Percentiles rank a stretch among this genome's conserved stretches.
These are phyloP conservation scores for Scaptomyza parva DNA, from an alignment of 2,888 invertebrate species.

Conservation along the genomic window DNA sequence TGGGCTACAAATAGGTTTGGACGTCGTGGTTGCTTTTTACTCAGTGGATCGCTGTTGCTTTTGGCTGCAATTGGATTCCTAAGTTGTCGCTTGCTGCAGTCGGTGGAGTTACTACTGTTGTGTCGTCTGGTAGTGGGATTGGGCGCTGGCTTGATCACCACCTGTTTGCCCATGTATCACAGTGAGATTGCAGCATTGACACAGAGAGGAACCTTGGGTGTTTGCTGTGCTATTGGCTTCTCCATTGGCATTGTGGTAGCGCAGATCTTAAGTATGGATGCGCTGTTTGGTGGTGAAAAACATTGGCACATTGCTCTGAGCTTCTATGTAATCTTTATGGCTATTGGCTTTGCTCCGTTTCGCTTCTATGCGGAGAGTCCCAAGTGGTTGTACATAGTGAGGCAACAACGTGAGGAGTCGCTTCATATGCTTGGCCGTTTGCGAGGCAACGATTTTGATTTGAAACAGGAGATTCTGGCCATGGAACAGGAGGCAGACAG, in stretches of 20 bases:
- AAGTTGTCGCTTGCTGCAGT: slow-evolving; percentile 88
- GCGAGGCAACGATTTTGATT: slow-evolving; percentile 85
- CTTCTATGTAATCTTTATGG: slow-evolving; percentile 89
- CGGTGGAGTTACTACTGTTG: slow-evolving; percentile 91
- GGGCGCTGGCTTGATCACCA: slow-evolving; percentile 91
- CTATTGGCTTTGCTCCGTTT: slow-evolving; percentile 87
- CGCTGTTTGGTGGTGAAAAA: slow-evolving; percentile 86
- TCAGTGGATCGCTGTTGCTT: slow-evolving; percentile 46
- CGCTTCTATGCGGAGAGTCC: slow-evolving; percentile 94
- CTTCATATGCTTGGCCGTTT: slow-evolving; percentile 88
- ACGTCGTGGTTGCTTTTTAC: slow-evolving; percentile 55
- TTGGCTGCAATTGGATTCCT: slow-evolving; percentile 87
- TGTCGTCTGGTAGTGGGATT: slow-evolving; percentile 92
- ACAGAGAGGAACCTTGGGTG: slow-evolving; percentile 92
- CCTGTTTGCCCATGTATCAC: slow-evolving; percentile 95
- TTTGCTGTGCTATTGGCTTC: slow-evolving; percentile 87
- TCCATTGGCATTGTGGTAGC: slow-evolving; percentile 82
- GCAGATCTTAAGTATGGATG: slow-evolving; percentile 81
- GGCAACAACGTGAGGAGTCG: slow-evolving; percentile 88
- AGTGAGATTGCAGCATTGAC: slow-evolving; percentile 92
- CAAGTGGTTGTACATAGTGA: slow-evolving; percentile 91
- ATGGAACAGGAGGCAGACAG: slow-evolving; percentile 52
- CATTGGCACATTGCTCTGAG: slow-evolving; percentile 92
- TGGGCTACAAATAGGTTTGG: slow-evolving; percentile 90
- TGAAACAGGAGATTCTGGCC: slow-evolving; percentile 43